Base-by-base conservation (phyloP, 2,888 invertebrate genomes). In the Oegoconia quadripuncta region DNA sequence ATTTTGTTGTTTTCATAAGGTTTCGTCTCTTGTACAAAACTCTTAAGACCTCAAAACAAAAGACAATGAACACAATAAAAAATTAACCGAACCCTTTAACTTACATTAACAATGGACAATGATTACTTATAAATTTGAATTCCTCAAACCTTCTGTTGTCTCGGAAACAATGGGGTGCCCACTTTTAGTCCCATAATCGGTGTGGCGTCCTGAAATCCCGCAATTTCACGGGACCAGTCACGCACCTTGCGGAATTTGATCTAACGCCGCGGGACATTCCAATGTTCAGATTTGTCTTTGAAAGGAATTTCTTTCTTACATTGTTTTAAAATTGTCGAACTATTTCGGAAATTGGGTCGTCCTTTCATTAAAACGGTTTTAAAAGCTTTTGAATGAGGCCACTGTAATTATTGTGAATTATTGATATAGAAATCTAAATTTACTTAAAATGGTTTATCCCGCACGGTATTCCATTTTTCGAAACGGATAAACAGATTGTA, bases 221-320 rank as follows among this genome's bases (percentile, higher is more conserved):
- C 42, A 32, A 47, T 39, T 48, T 44, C 38, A 37, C 36, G 27
- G 44, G 35, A 42, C 40, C 29, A 31, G 31, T 20, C 26, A 36
- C 37, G 37, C 28, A 37, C 33, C 28, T 27, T 16, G 27, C 23
- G 39, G 46, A 46, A 48, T 50, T 39, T 39, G 45, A 40, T 40
- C 40, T 37, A 34, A 39, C 34, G 37, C 39, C 37, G 36, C 41
- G 17, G 38, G 37, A 44, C 47, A 50, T 50, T 47, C 42, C 39
- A 9, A 18, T 28, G 38, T 31, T 35, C 30, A 42, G 38, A 41
- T 48, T 45, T 39, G 27, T 37, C 34, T 33, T 36, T 18, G 34
- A n/a, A n/a, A n/a, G n/a, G n/a, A 13, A 29, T 7, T 13, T 13
- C 4, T 29, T 15, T 1, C n/a, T 29, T 16, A 15, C 35, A 22